Conservation (phyloP, 2,888 invertebrate genomes). For the Chrysolina oricalcia region DNA sequence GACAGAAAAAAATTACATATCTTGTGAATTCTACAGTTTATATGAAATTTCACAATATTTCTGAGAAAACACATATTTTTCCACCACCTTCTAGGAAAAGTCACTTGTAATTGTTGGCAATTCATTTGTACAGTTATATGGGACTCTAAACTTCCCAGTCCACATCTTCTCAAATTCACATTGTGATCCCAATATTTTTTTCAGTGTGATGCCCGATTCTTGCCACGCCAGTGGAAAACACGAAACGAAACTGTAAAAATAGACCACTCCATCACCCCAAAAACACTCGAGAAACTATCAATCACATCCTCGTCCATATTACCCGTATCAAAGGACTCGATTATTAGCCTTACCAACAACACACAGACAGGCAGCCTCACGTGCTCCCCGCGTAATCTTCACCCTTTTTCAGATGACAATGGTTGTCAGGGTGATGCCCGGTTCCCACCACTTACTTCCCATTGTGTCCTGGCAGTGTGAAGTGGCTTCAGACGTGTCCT, state of each 20-base stretch:
- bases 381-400: constrained; percentile 51
- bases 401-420: constrained; percentile 59
- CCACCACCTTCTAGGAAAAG: too few relatives aligned
- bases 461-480: constrained; percentile 59
- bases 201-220: neutral
- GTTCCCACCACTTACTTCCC: constrained; percentile 60
- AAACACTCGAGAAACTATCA: constrained; percentile 43
- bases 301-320: constrained; percentile 24
- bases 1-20: too few relatives aligned
- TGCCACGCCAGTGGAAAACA: neutral
- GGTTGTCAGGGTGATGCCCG: constrained; percentile 53
- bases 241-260: constrained; percentile 7
- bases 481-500: constrained; percentile 60
- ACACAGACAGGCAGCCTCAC: constrained; percentile 42
- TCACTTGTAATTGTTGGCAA: too few relatives aligned
- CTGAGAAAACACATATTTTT: too few relatives aligned
- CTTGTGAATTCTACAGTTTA: too few relatives aligned
- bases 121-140: too few relatives aligned
- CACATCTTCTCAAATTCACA: too few relatives aligned
- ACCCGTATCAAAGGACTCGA: constrained; percentile 42
- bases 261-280: neutral
- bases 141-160: too few relatives aligned
- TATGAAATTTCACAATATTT: too few relatives aligned
- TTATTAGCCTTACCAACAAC: constrained; percentile 57
- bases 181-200: too few relatives aligned